Percentiles rank a stretch among this genome's conserved stretches.
phyloP scores from a whole-genome alignment of 53 echinoderm and acorn worm species.

The Antedon mediterranea region DNA sequence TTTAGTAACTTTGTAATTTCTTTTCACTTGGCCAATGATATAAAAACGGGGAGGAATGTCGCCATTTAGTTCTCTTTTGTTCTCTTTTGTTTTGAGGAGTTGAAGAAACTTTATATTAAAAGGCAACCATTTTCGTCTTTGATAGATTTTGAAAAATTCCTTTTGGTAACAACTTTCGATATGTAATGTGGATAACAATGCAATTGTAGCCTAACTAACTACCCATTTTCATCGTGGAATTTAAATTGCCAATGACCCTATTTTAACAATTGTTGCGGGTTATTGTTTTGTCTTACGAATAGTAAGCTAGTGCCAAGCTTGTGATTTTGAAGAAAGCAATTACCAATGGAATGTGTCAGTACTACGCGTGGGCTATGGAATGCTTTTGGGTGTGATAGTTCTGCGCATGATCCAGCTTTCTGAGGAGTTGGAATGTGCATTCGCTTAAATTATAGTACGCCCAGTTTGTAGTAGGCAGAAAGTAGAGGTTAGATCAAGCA shows the following conservation, averaged over 20 bases:
- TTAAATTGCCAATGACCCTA: not conserved
- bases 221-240: too few relatives aligned
- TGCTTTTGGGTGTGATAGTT: not conserved
- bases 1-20: too few relatives aligned
- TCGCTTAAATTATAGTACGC: not conserved
- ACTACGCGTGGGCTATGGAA: not conserved
- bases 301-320: not conserved
- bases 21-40: too few relatives aligned
- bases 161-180: not conserved
- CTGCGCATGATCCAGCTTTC: not conserved
- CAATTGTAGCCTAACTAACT: too few relatives aligned
- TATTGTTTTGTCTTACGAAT: not conserved
- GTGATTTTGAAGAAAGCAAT: not conserved
- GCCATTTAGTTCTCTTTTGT: too few relatives aligned
- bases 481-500: not conserved
- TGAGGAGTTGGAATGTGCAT: not conserved
- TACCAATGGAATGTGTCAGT: not conserved
- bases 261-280: not conserved
- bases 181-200: not conserved
- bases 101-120: too few relatives aligned
- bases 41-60: too few relatives aligned
- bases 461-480: not conserved
- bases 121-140: too few relatives aligned
- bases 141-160: too few relatives aligned
- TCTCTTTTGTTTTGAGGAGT: too few relatives aligned